Evolutionary conservation across 2,888 invertebrate species (phyloP), one percentile per base, ranked within the genome.

Genomic region (Sinhomidia bicolor): DNA sequence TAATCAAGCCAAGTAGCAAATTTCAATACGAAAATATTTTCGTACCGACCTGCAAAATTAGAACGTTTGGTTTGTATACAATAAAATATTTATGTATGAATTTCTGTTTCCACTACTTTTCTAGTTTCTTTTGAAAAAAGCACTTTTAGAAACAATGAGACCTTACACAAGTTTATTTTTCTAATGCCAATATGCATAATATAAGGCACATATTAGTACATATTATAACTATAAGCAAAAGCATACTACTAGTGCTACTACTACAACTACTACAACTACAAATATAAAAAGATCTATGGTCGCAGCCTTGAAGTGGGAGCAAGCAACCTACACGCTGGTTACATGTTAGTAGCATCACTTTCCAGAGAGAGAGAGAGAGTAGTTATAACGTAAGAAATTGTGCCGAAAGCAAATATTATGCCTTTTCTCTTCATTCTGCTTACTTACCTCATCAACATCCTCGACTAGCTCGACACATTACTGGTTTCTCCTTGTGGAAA

Each of bases 261-360:
- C n/a, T n/a, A n/a, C n/a, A n/a, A n/a, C n/a, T n/a, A n/a, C n/a
- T n/a, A n/a, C n/a, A n/a, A n/a, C n/a, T n/a, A n/a, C n/a, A n/a
- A n/a, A n/a, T n/a, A n/a, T n/a, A n/a, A 71, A 71, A 71, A 17
- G 17, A 9, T 12, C 20, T 20, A 9, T 3, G 10, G 62, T 36
- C 26, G 41, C 29, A 78, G 32, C 78, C 51, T 54, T 78, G 78
- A 36, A 65, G 29, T 26, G 12, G 60, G 9, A 29, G n/a, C 0
- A 3, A 44, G 47, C 26, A 20, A 32, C 29, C 32, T 36, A 41
- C 17, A 36, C 5, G 32, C 32, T 84, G 74, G 84, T 74, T 84
- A 84, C 84, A 51, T 78, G n/a, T 41, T 85, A 47, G 78, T 85
- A 23, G 62, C 85, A 78, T 85, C 76, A 85, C 60, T n/a, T 62